Percentiles rank a stretch among this genome's conserved stretches.
These are phyloP conservation scores for Macrotrachela quadricornifera DNA, from an alignment of 1,140 invertebrate species.

Conservation along the genomic window DNA sequence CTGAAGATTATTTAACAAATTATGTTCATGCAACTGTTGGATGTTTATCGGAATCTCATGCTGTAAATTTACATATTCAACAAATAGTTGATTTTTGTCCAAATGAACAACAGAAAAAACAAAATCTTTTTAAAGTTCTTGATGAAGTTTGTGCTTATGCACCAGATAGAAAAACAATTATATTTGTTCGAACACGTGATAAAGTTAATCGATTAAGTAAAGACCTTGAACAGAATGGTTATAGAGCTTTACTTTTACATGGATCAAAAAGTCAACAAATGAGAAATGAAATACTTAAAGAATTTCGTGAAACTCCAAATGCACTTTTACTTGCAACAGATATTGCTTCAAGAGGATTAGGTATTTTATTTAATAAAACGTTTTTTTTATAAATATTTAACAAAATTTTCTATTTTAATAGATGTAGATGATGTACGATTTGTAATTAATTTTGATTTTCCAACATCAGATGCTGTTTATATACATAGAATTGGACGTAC, in stretches of 20 bases:
- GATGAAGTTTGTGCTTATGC: too few relatives aligned
- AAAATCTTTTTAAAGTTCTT: too few relatives aligned
- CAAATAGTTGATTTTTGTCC: constrained; percentile 81
- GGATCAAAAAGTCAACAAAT: too few relatives aligned
- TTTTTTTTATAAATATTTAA: too few relatives aligned
- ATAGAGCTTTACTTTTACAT: too few relatives aligned
- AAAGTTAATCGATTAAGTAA: too few relatives aligned
- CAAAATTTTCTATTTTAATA: too few relatives aligned
- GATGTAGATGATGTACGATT: constrained; percentile 83
- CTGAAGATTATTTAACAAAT: constrained; percentile 73
- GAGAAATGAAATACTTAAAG: constrained; percentile 54
- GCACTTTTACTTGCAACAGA: constrained; percentile 76
- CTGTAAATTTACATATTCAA: constrained; percentile 87
- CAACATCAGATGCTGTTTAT: constrained; percentile 67
- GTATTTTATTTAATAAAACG: too few relatives aligned
- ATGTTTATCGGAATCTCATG: constrained; percentile 47
- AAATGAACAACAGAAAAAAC: constrained; percentile 20
- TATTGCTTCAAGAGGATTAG: constrained; percentile 86
- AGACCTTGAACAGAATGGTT: too few relatives aligned
- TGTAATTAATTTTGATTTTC: constrained; percentile 93
- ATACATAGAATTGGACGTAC: constrained; percentile 79
- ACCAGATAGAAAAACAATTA: too few relatives aligned
- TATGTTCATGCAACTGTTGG: constrained; percentile 86
- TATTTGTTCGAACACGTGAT: too few relatives aligned
- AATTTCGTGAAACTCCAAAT: constrained; percentile 50